These are phyloP conservation scores for Stegana nigrithorax DNA, from an alignment of 2,888 invertebrate genomes.

Conservation along the genomic window DNA sequence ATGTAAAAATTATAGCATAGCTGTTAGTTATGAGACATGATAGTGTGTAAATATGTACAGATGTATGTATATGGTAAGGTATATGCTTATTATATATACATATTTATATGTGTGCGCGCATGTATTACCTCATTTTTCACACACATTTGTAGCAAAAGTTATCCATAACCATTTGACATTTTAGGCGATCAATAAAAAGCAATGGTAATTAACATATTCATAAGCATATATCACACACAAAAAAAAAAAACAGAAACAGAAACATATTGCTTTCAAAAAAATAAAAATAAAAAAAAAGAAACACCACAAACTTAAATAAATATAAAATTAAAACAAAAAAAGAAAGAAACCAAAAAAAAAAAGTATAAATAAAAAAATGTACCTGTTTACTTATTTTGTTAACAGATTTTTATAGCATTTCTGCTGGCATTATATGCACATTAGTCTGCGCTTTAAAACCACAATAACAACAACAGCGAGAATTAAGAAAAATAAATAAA, in stretches of 20 bases:
- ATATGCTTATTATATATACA: constrained; percentile 29
- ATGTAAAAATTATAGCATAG: no score
- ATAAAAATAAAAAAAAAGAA: constrained; percentile 27
- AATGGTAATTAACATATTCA: constrained; percentile 52
- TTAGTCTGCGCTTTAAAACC: neutral
- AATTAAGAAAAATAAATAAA: no score
- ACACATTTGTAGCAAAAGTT: constrained; percentile 32
- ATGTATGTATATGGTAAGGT: no score
- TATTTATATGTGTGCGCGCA: constrained; percentile 20
- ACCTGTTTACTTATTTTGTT: constrained; percentile 39
- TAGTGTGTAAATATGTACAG: neutral
- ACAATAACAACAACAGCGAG: no score
- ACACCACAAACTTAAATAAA: constrained; percentile 22
- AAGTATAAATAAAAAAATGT: constrained; percentile 29
- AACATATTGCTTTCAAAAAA: constrained; percentile 31
- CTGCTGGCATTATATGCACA: neutral
- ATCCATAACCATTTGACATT: constrained; percentile 57
- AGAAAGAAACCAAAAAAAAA: neutral
- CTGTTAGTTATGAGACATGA: no score
- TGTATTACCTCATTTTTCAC: constrained; percentile 51
- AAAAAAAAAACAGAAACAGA: constrained; percentile 19
- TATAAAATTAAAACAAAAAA: constrained; percentile 34
- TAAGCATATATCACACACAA: constrained; percentile 39
- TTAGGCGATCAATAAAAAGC: constrained; percentile 57
- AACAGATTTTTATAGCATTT: constrained; percentile 25